Conservation (phyloP, 1,140 invertebrate species). For the Zophobas morio region DNA sequence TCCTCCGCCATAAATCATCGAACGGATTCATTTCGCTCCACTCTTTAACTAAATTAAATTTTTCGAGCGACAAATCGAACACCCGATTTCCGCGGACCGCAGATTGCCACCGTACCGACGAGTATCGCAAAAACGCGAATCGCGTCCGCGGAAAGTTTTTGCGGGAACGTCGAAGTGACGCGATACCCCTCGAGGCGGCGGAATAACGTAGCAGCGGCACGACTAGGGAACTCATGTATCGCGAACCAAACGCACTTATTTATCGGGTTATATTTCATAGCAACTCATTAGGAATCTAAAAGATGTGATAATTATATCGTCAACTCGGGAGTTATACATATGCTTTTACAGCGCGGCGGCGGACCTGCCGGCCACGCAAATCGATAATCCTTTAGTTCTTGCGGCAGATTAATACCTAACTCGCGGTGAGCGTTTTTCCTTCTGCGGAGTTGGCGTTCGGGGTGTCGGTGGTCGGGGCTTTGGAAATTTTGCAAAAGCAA, state of each 20-base stretch:
- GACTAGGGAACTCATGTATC: constrained; percentile 28
- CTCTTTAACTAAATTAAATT: constrained; percentile 37
- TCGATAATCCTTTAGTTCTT: too few species aligned
- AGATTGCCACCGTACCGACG: too few species aligned
- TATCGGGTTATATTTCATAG: constrained; percentile 45
- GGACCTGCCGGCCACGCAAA: background rate
- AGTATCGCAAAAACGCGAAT: too few species aligned
- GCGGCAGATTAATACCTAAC: too few species aligned
- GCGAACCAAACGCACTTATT: constrained; percentile 45
- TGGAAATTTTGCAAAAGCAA: constrained; percentile 49
- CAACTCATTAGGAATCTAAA: constrained; percentile 48
- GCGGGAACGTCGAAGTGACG: background rate
- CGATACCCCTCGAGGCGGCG: constrained; percentile 41
- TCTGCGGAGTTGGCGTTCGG: background rate
- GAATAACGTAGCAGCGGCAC: constrained; percentile 46
- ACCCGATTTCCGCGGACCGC: too few species aligned
- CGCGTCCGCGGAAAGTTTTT: constrained; percentile 7
- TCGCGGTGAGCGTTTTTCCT: too few species aligned
- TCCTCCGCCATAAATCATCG: constrained; percentile 21
- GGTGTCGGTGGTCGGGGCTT: background rate
- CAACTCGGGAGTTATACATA: constrained; percentile 10
- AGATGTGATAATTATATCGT: constrained; percentile 47
- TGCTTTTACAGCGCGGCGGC: background rate
- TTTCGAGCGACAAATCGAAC: background rate
- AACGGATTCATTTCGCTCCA: constrained; percentile 25